Conservation (phyloP, 2,888 invertebrate genomes). For the Pollenia amentaria region DNA sequence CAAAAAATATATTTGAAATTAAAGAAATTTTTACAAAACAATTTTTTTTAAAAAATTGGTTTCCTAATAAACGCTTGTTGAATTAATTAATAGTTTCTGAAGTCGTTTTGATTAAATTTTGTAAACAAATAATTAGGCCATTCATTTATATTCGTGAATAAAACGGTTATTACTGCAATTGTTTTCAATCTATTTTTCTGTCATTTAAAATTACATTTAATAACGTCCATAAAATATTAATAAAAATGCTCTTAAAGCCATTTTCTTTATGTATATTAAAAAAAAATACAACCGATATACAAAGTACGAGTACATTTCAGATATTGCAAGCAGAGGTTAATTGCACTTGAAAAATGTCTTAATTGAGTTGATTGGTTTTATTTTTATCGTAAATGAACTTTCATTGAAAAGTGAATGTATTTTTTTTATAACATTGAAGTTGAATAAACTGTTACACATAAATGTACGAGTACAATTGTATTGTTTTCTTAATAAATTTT, state of each 20-base stretch:
- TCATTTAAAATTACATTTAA: not conserved
- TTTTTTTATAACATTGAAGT: not conserved
- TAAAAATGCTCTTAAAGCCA: not conserved
- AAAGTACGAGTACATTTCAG: not conserved
- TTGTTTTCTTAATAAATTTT: not conserved
- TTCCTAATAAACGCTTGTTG: too few species aligned
- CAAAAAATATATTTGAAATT: too few species aligned
- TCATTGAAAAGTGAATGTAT: slow-evolving; percentile 17
- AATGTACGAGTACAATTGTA: not conserved
- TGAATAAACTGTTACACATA: slow-evolving; percentile 27
- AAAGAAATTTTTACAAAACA: too few species aligned
- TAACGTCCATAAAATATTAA: slow-evolving; percentile 12
- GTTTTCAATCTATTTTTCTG: not conserved
- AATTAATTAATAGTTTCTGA: too few species aligned
- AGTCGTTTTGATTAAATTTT: too few species aligned
- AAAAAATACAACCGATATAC: not conserved
- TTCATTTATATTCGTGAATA: too few species aligned
- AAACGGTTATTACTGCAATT: too few species aligned
- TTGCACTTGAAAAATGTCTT: slow-evolving; percentile 32
- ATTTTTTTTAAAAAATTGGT: too few species aligned
- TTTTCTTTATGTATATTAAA: not conserved
- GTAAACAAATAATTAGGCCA: too few species aligned
- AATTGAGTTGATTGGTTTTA: slow-evolving; percentile 30
- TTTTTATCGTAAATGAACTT: not conserved
- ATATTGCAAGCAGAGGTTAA: not conserved